These are phyloP conservation scores for Cyprinella venusta DNA, from an alignment of 2,797 vertebrate genomes.

Conservation along the genomic window DNA sequence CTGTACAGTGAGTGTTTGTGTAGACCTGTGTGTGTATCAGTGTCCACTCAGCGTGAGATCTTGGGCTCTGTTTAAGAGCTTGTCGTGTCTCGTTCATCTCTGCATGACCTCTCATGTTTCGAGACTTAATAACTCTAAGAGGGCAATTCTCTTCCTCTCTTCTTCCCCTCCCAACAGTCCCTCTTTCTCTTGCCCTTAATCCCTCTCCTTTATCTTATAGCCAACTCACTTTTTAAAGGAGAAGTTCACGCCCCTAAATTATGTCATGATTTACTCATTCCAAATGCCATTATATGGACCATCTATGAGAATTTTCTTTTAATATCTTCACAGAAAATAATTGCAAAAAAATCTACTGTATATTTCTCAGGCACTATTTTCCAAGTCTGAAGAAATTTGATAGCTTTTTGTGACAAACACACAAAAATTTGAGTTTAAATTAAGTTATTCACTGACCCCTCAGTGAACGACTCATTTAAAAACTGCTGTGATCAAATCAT, in stretches of 20 bases:
- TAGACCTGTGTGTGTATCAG: slow-evolving; percentile 7
- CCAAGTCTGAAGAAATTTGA: not conserved
- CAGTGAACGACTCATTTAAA: not conserved
- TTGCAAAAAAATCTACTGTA: not conserved
- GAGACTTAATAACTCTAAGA: slow-evolving; percentile 39
- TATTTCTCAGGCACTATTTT: not conserved
- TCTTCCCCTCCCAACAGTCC: not conserved
- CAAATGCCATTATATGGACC: not conserved
- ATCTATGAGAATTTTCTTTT: not conserved
- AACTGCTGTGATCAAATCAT: not conserved
- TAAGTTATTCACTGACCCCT: not conserved
- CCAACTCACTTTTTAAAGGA: not conserved
- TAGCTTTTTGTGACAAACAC: not conserved
- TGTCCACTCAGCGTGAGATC: slow-evolving; percentile 47
- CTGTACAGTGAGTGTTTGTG: slow-evolving; percentile 37
- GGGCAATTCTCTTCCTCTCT: slow-evolving; percentile 10
- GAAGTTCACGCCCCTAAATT: not conserved
- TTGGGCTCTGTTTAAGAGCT: slow-evolving; percentile 14
- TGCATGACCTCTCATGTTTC: slow-evolving; percentile 43
- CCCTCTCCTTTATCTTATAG: not conserved
- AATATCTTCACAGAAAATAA: not conserved
- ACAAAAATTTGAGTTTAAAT: not conserved
- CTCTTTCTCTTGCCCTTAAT: slow-evolving; percentile 2
- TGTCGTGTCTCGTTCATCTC: slow-evolving; percentile 28
- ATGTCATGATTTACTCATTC: not conserved